Evolutionary conservation across 2,888 invertebrate species (phyloP).

Genomic region (Drosophila rubida): DNA sequence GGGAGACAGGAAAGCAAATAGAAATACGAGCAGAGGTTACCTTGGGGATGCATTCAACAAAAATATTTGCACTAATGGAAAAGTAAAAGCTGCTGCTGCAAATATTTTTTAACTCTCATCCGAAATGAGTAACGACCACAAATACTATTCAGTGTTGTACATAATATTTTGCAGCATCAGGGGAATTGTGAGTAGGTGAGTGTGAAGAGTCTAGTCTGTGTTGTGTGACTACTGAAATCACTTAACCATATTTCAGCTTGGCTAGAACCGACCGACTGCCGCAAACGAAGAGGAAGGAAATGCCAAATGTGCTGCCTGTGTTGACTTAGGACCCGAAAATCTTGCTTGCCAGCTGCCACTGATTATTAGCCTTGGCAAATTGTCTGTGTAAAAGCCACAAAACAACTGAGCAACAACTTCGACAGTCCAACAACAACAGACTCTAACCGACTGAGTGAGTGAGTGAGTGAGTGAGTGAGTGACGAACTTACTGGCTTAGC

Average conservation of each 20-base stretch:
- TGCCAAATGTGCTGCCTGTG: constrained; percentile 49
- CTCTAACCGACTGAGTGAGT: constrained; percentile 12
- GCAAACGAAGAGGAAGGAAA: constrained; percentile 29
- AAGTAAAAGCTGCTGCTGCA: constrained; percentile 63
- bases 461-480: constrained; percentile 16
- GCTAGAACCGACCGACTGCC: background rate
- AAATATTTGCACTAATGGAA: constrained; percentile 70
- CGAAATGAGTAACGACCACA: constrained; percentile 29
- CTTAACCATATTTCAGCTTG: constrained; percentile 46
- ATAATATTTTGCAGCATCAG: constrained; percentile 17
- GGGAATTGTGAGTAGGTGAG: background rate
- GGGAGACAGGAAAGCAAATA: constrained; percentile 29
- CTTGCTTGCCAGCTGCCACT: constrained; percentile 40
- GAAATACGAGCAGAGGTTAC: constrained; percentile 65
- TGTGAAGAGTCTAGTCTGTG: background rate
- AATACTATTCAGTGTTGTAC: constrained; percentile 17
- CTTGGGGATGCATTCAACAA: constrained; percentile 70
- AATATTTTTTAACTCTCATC: constrained; percentile 22
- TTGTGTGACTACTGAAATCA: constrained; percentile 53
- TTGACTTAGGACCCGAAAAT: constrained; percentile 65
- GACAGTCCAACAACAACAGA: constrained; percentile 1
- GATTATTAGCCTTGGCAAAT: constrained; percentile 61
- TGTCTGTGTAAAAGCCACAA: constrained; percentile 47
- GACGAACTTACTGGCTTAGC: constrained; percentile 22
- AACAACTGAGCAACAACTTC: constrained; percentile 23